Evolutionary conservation across 1,140 invertebrate genomes (phyloP), one percentile per base, ranked within the genome.

Genomic region (Drosophila pallidifrons): DNA sequence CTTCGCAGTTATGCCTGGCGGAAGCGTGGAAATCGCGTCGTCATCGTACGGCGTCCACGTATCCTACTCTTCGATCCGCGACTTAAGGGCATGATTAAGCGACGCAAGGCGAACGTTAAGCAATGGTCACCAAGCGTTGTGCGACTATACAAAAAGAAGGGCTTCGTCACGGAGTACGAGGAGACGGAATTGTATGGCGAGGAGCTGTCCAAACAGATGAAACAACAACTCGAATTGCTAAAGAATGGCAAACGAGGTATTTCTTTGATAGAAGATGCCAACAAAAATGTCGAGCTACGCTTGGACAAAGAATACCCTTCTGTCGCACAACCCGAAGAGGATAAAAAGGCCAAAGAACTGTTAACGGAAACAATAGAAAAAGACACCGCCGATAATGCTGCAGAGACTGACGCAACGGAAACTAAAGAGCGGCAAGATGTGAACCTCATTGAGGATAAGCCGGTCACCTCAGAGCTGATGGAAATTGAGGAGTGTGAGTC

Each of bases 191-290:
- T 78, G 2, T 87, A 81, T n/a, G 80, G 58, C 20, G 88, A 85
- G 11, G 91, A 92, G 51, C 45, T 92, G 20, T 77, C 82, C 20
- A 92, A 92, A 52, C 80, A 91, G 47, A 75, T 92, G 79, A 92
- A 92, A 45, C 72, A 92, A 55, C 91, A 92, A 55, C 66, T 92
- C 58, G 88, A 91, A 61, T 46, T 92, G 20, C 68, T 92, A 0
- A 90, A 92, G 32, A 85, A 67, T 7, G 60, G 75, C 41, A 91
- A 91, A 28, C 67, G 90, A 0, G 77, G 60, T 0, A 32, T 85
- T 1, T 79, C 77, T 1, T 38, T 91, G 4, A 92, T 91, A 13
- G 82, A 91, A 51, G 80, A 91, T 35, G 51, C 70, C n/a, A 74
- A 76, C 49, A 71, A 47, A 45, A 75, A 69, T 51, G 32, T 74